A percentile compares a stretch with the other conserved stretches of the same genome.
Evolutionary conservation across 2,888 invertebrate species (phyloP).

Genomic region (Bibio marci): DNA sequence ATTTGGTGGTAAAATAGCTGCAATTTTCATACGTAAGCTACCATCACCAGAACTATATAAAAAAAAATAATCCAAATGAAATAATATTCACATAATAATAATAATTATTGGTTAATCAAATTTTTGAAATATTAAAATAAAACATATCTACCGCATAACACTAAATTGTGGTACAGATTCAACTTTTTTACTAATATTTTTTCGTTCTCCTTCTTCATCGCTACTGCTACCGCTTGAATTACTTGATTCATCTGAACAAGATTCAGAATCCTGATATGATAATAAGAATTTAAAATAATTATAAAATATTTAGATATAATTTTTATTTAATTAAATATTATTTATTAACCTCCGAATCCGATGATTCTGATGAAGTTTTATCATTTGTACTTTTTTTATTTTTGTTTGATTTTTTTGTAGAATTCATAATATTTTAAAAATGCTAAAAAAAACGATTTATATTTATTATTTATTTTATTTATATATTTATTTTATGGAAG

Average conservation of each 20-base stretch:
- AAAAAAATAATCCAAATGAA: neutral
- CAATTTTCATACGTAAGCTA: slow-evolving; percentile 29
- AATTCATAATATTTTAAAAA: no score
- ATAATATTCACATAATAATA: neutral
- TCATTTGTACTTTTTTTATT: slow-evolving; percentile 1
- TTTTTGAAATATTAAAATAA: neutral
- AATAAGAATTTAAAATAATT: neutral
- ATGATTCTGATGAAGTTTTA: slow-evolving; percentile 2
- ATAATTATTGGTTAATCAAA: no score
- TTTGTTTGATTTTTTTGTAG: no score
- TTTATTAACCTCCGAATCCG: slow-evolving; percentile 3
- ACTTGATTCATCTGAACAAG: slow-evolving; percentile 4
- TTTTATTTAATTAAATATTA: neutral
- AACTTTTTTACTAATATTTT: slow-evolving; percentile 4
- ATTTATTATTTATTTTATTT: no score
- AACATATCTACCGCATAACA: slow-evolving; percentile 9
- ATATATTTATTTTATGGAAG: neutral
- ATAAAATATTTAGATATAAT: neutral
- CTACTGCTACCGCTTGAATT: slow-evolving; percentile 5
- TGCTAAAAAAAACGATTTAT: no score
- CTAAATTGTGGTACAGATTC: slow-evolving; percentile 10
- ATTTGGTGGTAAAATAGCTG: slow-evolving; percentile 19
- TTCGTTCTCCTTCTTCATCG: slow-evolving; percentile 4
- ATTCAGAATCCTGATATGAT: slow-evolving; percentile 10
- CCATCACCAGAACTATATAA: slow-evolving; percentile 22